Evolutionary conservation across 2,113 vertebrate genomes (phyloP), one percentile per base, ranked within the genome.

Genomic region (Hippocampus abdominalis): DNA sequence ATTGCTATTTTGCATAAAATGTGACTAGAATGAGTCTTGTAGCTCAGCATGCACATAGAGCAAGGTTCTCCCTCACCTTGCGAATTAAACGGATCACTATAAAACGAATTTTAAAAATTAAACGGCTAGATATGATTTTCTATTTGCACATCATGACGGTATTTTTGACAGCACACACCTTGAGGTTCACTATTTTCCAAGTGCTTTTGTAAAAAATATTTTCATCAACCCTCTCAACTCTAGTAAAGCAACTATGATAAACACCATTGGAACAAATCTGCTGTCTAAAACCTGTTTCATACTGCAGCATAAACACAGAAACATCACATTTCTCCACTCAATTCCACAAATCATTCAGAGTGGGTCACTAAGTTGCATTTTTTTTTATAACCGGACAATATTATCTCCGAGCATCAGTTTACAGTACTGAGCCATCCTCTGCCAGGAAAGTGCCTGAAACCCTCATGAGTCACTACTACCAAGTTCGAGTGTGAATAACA

Each of bases 401-500:
- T 77, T 36, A 82, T 75, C 70, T 63, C 25, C 21, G 20, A 46
- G 66, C 68, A 82, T 75, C 51, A 66, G 48, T 76, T 80, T 71
- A 73, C 80, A 83, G 73, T 78, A 68, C 69, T 73, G 70, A 69
- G 8, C 67, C 74, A 54, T 80, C 59, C 70, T 79, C 70, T 65
- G 67, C 67, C 66, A 54, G 74, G 72, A 86, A 80, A 70, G 76
- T 69, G 64, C 64, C 49, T 64, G 15, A 74, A 76, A 66, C 70
- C 32, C 64, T 71, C 40, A 54, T 49, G 67, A 76, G 60, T 75
- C 75, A 72, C 66, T 20, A 59, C 44, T 44, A 75, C 70, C 79
- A 79, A 71, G 70, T 56, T 60, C 0, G 20, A 44, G 51, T 65
- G 1, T 40, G 66, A 72, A 69, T 42, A 23, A 16, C n/a, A 42